Conservation (phyloP, 2,888 invertebrate genomes). For the Ypsolopha scabrella region DNA sequence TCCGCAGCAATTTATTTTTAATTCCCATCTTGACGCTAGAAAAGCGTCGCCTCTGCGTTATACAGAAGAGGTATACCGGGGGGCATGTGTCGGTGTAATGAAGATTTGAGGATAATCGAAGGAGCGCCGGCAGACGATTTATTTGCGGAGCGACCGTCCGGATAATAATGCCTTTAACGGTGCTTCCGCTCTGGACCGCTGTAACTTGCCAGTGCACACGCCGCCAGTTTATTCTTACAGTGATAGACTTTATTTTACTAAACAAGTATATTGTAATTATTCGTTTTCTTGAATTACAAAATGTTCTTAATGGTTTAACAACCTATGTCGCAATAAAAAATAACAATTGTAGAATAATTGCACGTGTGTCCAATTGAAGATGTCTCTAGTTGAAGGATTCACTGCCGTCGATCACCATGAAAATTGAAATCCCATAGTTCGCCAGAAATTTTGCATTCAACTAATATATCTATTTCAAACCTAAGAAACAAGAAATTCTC, state of each 20-base stretch:
- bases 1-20: background rate
- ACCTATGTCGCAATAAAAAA: no score
- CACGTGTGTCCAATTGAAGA: no score
- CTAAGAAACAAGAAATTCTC: no score
- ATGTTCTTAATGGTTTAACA: background rate
- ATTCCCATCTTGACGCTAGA: background rate
- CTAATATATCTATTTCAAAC: no score
- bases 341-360: no score
- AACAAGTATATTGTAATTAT: constrained; percentile 7
- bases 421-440: no score
- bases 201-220: no score
- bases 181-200: constrained; percentile 32
- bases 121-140: constrained; percentile 64
- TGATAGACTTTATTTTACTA: background rate
- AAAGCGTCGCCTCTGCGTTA: background rate
- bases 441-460: no score
- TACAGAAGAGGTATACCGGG: constrained; percentile 19
- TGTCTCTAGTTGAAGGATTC: no score
- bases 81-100: constrained; percentile 61
- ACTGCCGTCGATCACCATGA: no score
- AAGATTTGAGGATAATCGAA: constrained; percentile 72
- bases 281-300: constrained; percentile 3
- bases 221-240: background rate
- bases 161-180: constrained; percentile 65
- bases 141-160: constrained; percentile 66